phyloP scores from a whole-genome alignment of 2,797 vertebrate genomes.

The Gymnoscopelus braueri region DNA sequence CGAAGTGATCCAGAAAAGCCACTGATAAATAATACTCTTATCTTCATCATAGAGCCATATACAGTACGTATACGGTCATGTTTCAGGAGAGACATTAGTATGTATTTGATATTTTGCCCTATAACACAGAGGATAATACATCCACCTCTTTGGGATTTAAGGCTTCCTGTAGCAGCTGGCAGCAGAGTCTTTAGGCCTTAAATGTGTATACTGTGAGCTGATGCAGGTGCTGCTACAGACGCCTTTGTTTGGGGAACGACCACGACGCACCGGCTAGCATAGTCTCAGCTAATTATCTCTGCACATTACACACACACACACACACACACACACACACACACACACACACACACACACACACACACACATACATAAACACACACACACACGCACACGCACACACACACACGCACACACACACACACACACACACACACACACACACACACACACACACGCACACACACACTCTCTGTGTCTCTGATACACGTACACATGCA shows the following conservation, averaged over 20 bases:
- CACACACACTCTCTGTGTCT: conserved; percentile 4
- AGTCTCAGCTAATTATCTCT: conserved; percentile 51
- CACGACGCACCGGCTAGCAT: conserved; percentile 34
- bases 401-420: background rate
- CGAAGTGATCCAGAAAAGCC: no score
- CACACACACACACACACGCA: conserved; percentile 13
- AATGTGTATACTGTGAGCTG: conserved; percentile 26
- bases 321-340: background rate
- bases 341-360: no score
- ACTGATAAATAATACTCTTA: no score
- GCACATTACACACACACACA: conserved; percentile 14
- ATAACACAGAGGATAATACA: conserved; percentile 43
- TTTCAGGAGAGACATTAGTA: conserved; percentile 53
- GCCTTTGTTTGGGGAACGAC: conserved; percentile 55
- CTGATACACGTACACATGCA: background rate
- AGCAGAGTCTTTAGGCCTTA: conserved; percentile 47
- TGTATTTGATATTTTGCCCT: conserved; percentile 56
- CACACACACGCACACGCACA: conserved; percentile 11
- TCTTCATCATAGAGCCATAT: background rate
- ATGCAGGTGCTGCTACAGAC: conserved; percentile 48
- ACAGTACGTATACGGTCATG: conserved; percentile 47
- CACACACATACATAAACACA: conserved; percentile 7
- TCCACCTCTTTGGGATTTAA: conserved; percentile 64
- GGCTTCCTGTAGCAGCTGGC: conserved; percentile 53
- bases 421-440: background rate